Percentiles rank a stretch among this genome's conserved stretches.
These are phyloP conservation scores for Spialia ferax DNA, from an alignment of 2,888 invertebrate genomes.

Conservation along the genomic window DNA sequence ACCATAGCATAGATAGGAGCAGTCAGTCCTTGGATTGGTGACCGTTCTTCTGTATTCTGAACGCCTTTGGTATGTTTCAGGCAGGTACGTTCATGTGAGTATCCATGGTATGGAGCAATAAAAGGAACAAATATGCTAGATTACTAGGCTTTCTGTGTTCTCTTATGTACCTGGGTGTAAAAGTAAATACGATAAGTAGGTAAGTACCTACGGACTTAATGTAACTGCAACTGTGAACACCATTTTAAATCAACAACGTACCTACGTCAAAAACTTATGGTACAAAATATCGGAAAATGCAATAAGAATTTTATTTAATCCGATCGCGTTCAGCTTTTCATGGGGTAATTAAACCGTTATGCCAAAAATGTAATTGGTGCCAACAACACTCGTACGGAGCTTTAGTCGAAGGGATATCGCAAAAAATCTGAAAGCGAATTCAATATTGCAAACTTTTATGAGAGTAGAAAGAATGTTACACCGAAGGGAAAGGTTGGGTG, in stretches of 20 bases:
- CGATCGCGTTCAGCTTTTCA: slow-evolving; percentile 17
- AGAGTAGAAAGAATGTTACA: slow-evolving; percentile 10
- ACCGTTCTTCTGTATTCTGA: too few species aligned
- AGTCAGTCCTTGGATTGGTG: too few species aligned
- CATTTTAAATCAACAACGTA: background rate
- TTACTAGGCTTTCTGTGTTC: too few species aligned
- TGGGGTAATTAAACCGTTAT: slow-evolving; percentile 26
- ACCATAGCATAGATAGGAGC: too few species aligned
- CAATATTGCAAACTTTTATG: slow-evolving; percentile 34
- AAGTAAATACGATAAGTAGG: too few species aligned
- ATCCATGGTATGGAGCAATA: too few species aligned
- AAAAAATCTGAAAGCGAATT: slow-evolving; percentile 33
- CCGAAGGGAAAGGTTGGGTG: slow-evolving; percentile 14
- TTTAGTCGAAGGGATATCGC: slow-evolving; percentile 25
- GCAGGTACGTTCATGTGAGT: too few species aligned
- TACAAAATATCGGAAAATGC: background rate
- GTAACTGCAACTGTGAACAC: background rate
- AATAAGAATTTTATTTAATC: background rate
- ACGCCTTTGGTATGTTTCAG: too few species aligned
- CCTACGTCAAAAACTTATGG: background rate
- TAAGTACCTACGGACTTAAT: too few species aligned
- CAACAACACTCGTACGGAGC: slow-evolving; percentile 15
- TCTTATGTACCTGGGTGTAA: too few species aligned
- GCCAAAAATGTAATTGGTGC: slow-evolving; percentile 32
- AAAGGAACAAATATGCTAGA: too few species aligned